Base-by-base conservation (phyloP, 2,113 vertebrate genomes). In the Hippocampus mohnikei region DNA sequence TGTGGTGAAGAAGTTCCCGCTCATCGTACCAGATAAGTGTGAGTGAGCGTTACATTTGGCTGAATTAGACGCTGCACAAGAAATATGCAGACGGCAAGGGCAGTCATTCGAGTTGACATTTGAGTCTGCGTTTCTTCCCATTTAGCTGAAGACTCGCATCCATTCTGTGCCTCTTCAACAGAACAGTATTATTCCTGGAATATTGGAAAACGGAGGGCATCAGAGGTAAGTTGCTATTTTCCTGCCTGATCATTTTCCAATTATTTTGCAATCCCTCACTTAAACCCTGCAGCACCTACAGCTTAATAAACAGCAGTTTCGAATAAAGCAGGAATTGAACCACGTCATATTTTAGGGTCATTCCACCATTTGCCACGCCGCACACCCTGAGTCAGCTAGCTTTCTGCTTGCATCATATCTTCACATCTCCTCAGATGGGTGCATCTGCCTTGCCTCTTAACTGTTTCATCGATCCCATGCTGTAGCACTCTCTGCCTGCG, bases 161-260 rank as follows among this genome's bases (percentile, higher is more conserved):
- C 94, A 1, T 99, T 96, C 76, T 98, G 95, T 88, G 96, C 96
- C 3, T 86, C 89, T 68, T 98, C 97, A 21, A 85, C 94, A 76
- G 95, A 97, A 72, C 96, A 97, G 85, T 98, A 96, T 89, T 98
- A 95, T 75, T 93, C 94, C 74, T 99, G 97, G 97, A 98, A 95
- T 91, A 98, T 99, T 79, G 97, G 97, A 63, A 99, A 99, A 80
- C 93, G 96, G 66, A 93, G 97, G 84, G 97, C 96, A 33, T 93
- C 96, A 0, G 97, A 99, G 96, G 96, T 98, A 92, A 16, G 21
- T 68, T 42, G 10, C 10, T 65, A 12, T 25, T 66, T 8, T 46
- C 5, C 8, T 9, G 2, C 20, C 21, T n/a, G 52, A 2, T 55
- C 21, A 21, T 21, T 20, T 20, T 50, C 18, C 18, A n/a, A 11